Evolutionary conservation across 2,888 invertebrate species (phyloP), one percentile per base, ranked within the genome.

Genomic region (Hydrotaea diabolus): DNA sequence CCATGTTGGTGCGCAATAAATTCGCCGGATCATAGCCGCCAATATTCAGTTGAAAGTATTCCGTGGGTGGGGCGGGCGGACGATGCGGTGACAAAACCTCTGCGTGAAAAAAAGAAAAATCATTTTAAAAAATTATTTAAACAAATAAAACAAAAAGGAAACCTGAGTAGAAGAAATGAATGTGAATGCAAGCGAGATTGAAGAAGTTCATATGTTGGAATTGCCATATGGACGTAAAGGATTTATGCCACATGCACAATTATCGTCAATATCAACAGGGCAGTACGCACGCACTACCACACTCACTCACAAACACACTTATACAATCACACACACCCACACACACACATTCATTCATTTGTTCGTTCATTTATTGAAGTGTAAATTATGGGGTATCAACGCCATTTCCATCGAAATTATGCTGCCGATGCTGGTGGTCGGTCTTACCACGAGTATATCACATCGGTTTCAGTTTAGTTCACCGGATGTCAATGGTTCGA

Each of bases 71-170:
- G 0, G 97, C 97, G 26, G 97, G 97, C 3, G 97, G 97, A 85
- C 97, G 94, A 91, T 97, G 97, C 8, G 97, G 97, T 75, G 96
- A 96, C 66, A 98, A 94, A 46, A 97, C 96, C 93, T 98, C 97
- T 96, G 93, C n/a, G n/a, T 79, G 39, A 57, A 46, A 55, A 77
- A 49, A 66, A 11, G 23, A 49, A 69, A 66, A 46, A 8, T 7
- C 3, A 31, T 4, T 7, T 2, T 31, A 4, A 31, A 31, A 31
- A 31, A 7, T 31, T 7, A 31, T 31, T 31, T 4, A 31, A 31
- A 31, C 31, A 31, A 7, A 31, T n/a, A 31, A 2, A 4, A 31
- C 31, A 31, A 4, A 31, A 31, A 31, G 31, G 31, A 31, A 62
- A 62, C 26, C n/a, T 13, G 62, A 62, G 31, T 31, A 7, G 31